Evolutionary conservation across 2,888 invertebrate species (phyloP), one percentile per base, ranked within the genome.

Genomic region (Panopea generosa): DNA sequence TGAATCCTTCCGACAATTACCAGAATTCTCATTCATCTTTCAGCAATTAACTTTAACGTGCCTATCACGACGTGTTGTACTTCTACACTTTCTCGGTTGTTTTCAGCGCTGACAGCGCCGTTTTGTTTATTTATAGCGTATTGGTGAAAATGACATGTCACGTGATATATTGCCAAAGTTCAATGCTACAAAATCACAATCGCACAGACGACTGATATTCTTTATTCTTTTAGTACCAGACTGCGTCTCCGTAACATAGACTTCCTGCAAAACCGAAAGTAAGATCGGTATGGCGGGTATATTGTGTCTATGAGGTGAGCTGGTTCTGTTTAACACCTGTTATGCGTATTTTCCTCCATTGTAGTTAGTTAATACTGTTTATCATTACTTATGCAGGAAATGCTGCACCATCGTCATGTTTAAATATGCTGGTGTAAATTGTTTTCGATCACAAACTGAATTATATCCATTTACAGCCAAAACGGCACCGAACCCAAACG

Each of bases 1-100:
- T 45, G 45, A n/a, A 45, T 45, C 45, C 16, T 16, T 4, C 16
- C 45, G 6, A n/a, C 16, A 33, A 33, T 38, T 45, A 11, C 38
- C 55, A 2, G 52, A 45, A 57, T 38, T 68, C 49, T 55, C 62
- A 61, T 73, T 72, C 73, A 75, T 79, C 26, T 61, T 45, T 16
- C 38, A 11, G 33, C 11, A 33, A n/a, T n/a, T n/a, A n/a, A n/a
- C 11, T 33, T 33, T 33, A 33, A 33, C 33, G 4, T 33, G 4
- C 33, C 33, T 33, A 33, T 11, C 6, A 33, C 33, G 11, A 26
- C 20, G 14, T 53, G n/a, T 33, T 33, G 11, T n/a, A 14, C 55
- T 16, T n/a, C n/a, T n/a, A 27, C 53, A 53, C 55, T 29, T 27
- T 33, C 26, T 52, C 24, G 24, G 24, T 52, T 52, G 24, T 52